Conservation (phyloP, 1,140 invertebrate genomes). For the Drosophila lini region DNA sequence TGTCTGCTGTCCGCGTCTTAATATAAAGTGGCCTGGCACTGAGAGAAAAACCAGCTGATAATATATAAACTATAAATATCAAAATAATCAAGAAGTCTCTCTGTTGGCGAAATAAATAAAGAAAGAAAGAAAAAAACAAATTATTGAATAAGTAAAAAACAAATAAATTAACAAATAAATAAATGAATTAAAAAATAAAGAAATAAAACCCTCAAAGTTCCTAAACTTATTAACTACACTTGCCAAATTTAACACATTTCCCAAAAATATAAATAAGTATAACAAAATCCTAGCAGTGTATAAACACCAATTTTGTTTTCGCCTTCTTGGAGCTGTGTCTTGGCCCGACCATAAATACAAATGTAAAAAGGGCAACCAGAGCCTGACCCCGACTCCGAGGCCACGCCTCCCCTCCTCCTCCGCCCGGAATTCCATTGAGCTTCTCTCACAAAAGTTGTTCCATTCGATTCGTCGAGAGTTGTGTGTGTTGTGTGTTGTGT, state of each 20-base stretch:
- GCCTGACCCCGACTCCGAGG: slow-evolving; percentile 36
- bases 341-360: slow-evolving; percentile 74
- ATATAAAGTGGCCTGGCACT: slow-evolving; percentile 24
- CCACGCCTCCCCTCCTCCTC: background rate
- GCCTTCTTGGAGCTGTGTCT: slow-evolving; percentile 32
- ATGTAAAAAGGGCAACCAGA: slow-evolving; percentile 71
- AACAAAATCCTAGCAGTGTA: slow-evolving; percentile 11
- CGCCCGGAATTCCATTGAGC: slow-evolving; percentile 9
- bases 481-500: slow-evolving; percentile 35
- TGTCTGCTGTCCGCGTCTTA: slow-evolving; percentile 20
- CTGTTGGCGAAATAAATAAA: too few species aligned
- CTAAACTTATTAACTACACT: too few species aligned
- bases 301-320: slow-evolving; percentile 42
- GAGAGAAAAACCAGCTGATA: too few species aligned
- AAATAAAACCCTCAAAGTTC: too few species aligned
- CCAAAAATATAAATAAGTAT: background rate
- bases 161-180: too few species aligned
- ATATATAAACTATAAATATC: too few species aligned
- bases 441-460: slow-evolving; percentile 11
- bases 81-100: too few species aligned
- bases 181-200: too few species aligned
- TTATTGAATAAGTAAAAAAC: too few species aligned
- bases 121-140: too few species aligned
- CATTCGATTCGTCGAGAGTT: slow-evolving; percentile 28
- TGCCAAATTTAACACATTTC: too few species aligned